phyloP scores from a whole-genome alignment of 1,140 invertebrate species.

The Lepidurus arcticus region DNA sequence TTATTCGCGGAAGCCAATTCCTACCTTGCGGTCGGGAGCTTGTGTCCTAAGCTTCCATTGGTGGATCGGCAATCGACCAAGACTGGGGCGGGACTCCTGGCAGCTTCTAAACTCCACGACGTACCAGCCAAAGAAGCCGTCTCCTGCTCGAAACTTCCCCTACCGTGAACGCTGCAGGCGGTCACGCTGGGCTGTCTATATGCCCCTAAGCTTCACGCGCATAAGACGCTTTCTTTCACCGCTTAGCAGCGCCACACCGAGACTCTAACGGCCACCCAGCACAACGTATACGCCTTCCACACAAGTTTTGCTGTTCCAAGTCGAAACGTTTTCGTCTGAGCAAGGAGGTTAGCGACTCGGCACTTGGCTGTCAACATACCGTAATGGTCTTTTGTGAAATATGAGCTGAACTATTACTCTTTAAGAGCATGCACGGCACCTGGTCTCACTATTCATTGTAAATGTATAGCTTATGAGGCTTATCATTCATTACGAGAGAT shows the following conservation, averaged over 20 bases:
- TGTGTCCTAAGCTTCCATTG: conserved; percentile 14
- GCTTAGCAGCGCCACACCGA: neutral
- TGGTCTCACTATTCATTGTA: too few species aligned
- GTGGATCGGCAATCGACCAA: neutral
- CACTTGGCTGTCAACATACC: too few species aligned
- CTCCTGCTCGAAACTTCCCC: conserved; percentile 6
- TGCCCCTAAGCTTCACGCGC: neutral
- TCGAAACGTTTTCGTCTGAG: too few species aligned
- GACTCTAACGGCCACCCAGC: neutral
- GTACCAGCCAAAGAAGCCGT: conserved; percentile 10
- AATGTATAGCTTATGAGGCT: too few species aligned
- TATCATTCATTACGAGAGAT: too few species aligned
- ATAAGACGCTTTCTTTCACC: neutral
- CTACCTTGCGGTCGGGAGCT: conserved; percentile 20
- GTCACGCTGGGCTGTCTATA: neutral
- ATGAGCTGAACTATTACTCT: too few species aligned
- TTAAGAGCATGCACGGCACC: too few species aligned
- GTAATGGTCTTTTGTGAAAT: too few species aligned
- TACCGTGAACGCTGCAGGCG: conserved; percentile 13
- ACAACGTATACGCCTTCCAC: neutral
- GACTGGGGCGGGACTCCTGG: neutral
- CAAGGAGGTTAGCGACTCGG: too few species aligned
- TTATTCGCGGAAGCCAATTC: conserved; percentile 18
- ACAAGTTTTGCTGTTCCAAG: too few species aligned
- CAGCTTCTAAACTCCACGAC: conserved; percentile 15